Conservation (phyloP, 2,113 vertebrate genomes). For the Micromys minutus region DNA sequence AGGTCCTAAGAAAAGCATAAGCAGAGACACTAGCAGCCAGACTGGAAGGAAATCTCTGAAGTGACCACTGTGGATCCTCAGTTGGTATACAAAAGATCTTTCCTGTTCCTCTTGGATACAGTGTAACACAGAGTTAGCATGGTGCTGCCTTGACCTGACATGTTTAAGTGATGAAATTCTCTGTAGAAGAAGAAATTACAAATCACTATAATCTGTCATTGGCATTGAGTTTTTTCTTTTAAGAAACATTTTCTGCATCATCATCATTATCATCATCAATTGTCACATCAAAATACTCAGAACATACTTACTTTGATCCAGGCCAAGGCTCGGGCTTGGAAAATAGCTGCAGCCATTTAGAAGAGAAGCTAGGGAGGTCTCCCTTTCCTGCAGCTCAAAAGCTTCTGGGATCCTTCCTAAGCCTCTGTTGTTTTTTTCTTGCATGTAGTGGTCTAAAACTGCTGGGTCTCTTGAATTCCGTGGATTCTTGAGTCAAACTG, state of each 20-base stretch:
- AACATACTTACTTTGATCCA: neutral
- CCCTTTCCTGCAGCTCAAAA: neutral
- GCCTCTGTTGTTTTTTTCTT: constrained; percentile 20
- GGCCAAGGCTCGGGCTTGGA: neutral
- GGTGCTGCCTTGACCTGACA: neutral
- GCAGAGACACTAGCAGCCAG: neutral
- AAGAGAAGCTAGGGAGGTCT: neutral
- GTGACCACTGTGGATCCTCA: neutral
- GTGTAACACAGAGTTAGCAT: neutral
- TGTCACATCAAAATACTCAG: neutral
- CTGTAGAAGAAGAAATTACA: neutral
- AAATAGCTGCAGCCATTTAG: neutral
- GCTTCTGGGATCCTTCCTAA: neutral
- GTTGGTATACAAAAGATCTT: neutral
- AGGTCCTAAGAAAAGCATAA: neutral
- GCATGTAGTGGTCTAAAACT: neutral
- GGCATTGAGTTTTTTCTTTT: constrained; percentile 15
- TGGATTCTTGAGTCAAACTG: neutral
- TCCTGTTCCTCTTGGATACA: neutral
- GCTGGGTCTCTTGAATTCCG: neutral
- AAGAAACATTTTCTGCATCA: neutral
- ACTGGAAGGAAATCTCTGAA: constrained; percentile 23
- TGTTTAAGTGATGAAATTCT: neutral
- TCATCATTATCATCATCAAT: neutral
- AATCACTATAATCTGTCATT: neutral